A percentile compares a stretch with the other conserved stretches of the same genome.
Evolutionary conservation across 2,888 invertebrate genomes (phyloP).

Genomic region (Acleris sparsana): DNA sequence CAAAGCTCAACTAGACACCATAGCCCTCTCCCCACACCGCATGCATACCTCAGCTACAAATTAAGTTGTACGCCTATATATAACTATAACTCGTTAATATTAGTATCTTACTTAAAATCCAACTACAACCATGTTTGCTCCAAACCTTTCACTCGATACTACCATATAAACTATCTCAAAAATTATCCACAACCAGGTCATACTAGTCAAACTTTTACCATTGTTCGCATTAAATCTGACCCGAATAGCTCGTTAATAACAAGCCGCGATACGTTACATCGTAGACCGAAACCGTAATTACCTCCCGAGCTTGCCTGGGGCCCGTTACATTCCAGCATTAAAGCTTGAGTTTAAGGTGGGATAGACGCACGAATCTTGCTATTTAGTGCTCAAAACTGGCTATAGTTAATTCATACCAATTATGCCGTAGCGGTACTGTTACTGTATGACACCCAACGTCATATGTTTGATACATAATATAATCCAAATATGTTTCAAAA

Average conservation of each 20-base stretch:
- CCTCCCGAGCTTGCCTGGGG: slow-evolving; percentile 5
- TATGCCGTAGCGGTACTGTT: no score
- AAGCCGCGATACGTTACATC: slow-evolving; percentile 33
- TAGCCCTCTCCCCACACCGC: no score
- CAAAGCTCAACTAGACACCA: no score
- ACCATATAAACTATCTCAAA: slow-evolving; percentile 15
- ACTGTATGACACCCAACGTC: no score
- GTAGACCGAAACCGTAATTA: slow-evolving; percentile 36
- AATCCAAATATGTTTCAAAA: no score
- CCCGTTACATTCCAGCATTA: slow-evolving; percentile 14
- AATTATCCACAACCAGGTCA: no score
- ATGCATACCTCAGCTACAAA: no score
- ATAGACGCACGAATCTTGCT: background rate
- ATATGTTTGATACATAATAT: no score
- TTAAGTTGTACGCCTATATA: no score
- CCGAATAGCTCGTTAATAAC: slow-evolving; percentile 46
- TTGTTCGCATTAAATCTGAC: slow-evolving; percentile 41
- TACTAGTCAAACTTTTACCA: slow-evolving; percentile 48
- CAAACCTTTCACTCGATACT: background rate
- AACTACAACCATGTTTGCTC: background rate
- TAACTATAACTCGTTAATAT: no score
- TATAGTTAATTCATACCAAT: no score
- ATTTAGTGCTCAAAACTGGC: background rate
- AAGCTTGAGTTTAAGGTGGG: background rate
- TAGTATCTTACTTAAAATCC: no score